phyloP scores from a whole-genome alignment of 2,113 vertebrate species.

The Aspidoscelis tigris region DNA sequence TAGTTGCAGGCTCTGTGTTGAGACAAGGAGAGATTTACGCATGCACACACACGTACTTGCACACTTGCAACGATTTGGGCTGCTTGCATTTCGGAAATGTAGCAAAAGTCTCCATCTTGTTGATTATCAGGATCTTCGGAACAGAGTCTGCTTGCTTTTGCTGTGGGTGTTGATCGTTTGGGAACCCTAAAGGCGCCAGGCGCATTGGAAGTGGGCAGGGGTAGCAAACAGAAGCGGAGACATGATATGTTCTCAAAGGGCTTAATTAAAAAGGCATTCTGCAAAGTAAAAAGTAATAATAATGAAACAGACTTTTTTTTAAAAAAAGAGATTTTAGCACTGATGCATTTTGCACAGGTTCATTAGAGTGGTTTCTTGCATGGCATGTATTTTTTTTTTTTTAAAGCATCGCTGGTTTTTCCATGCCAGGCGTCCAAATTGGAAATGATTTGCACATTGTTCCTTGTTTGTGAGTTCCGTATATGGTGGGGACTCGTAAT shows the following conservation, averaged over 20 bases:
- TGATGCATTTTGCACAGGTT: background rate
- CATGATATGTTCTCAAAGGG: background rate
- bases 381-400: background rate
- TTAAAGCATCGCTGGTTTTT: background rate
- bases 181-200: no score
- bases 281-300: no score
- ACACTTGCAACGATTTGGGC: constrained; percentile 10
- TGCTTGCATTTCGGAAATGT: constrained; percentile 51
- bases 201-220: no score
- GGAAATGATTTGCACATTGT: background rate
- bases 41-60: background rate
- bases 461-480: background rate
- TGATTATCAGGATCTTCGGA: background rate
- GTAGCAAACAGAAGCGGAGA: background rate
- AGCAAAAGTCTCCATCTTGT: constrained; percentile 70
- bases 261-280: background rate
- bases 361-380: background rate
- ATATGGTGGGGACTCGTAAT: background rate
- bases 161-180: background rate
- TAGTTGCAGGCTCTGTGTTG: background rate
- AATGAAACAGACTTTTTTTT: no score
- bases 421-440: background rate
- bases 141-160: background rate
- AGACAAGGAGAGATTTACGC: background rate
- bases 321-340: background rate